Base-by-base conservation (phyloP, 2,113 vertebrate genomes). In the Rafetus swinhoei region DNA sequence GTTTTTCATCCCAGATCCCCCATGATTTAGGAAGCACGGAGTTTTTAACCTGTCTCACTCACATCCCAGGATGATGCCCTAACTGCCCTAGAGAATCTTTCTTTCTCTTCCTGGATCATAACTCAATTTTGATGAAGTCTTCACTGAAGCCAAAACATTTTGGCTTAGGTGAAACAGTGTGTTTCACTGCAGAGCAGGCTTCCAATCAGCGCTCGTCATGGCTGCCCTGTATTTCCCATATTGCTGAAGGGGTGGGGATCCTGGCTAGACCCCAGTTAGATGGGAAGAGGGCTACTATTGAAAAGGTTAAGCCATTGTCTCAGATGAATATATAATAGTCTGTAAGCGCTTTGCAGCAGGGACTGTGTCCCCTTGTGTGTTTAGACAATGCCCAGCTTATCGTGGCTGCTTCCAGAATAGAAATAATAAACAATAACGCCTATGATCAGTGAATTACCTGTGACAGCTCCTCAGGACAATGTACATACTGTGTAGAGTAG, bases 1-100 rank as follows among this genome's bases (percentile, higher is more conserved):
- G 14, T 87, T 94, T 92, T 3, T 89, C n/a, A 52, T 88, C 21
- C 88, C 25, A 54, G 45, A 10, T 79, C 89, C 60, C 62, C 27
- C 27, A 45, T 65, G 62, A 65, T 65, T 65, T 35, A 54, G 65
- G 35, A 9, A 81, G 82, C 83, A 29, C 4, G 82, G 32, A 21
- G 25, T 55, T 56, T 93, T 93, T 65, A 86, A 94, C 87, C 14
- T 19, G 4, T 4, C 2, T 88, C 29, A 85, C n/a, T 39, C 53
- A 60, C 65, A 83, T 82, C 14, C 19, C 72, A 50, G 32, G 82
- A 35, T 18, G 86, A 82, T 1, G 4, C 52, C 57, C 39, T 5
- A 65, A 86, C 84, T 0, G 3, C 52, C 69, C 24, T 8, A 69
- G 29, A 55, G 50, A 74, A 69, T 69, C 62, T 69, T 69, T 69